These are phyloP conservation scores for Spialia ferax DNA, from an alignment of 2,888 invertebrate species.

Conservation along the genomic window DNA sequence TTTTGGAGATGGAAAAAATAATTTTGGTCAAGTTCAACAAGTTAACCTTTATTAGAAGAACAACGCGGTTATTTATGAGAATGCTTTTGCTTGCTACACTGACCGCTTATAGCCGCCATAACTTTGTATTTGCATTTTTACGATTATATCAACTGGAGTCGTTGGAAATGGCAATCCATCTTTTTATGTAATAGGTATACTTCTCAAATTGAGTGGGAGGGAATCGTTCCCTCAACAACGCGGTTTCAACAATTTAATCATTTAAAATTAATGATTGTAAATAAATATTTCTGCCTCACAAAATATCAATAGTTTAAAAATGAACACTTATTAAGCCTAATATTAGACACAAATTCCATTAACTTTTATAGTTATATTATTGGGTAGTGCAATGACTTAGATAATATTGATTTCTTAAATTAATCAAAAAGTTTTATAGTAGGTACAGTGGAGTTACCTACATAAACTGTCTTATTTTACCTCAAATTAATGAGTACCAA, in stretches of 20 bases:
- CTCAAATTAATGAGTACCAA: no score
- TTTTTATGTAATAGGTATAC: conserved; percentile 20
- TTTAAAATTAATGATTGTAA: background rate
- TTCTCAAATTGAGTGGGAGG: conserved; percentile 6
- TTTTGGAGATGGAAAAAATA: conserved; percentile 4
- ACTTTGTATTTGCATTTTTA: conserved; percentile 33
- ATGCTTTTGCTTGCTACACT: conserved; percentile 32
- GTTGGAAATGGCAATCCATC: conserved; percentile 28
- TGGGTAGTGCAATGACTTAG: no score
- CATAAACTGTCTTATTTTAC: no score
- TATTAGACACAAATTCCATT: no score
- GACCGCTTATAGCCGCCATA: conserved; percentile 6
- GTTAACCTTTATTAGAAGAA: conserved; percentile 22
- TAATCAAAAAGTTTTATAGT: no score
- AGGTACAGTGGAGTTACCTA: no score
- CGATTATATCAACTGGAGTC: conserved; percentile 10
- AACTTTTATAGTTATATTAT: no score
- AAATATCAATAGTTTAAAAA: no score
- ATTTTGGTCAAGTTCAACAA: conserved; percentile 29
- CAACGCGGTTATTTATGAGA: conserved; percentile 9
- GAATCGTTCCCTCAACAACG: conserved; percentile 17
- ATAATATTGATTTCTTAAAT: no score
- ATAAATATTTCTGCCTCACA: background rate
- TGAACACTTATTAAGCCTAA: no score
- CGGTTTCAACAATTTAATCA: conserved; percentile 15